Conservation (phyloP, 2,797 vertebrate species). For the Emydoidea blandingii region DNA sequence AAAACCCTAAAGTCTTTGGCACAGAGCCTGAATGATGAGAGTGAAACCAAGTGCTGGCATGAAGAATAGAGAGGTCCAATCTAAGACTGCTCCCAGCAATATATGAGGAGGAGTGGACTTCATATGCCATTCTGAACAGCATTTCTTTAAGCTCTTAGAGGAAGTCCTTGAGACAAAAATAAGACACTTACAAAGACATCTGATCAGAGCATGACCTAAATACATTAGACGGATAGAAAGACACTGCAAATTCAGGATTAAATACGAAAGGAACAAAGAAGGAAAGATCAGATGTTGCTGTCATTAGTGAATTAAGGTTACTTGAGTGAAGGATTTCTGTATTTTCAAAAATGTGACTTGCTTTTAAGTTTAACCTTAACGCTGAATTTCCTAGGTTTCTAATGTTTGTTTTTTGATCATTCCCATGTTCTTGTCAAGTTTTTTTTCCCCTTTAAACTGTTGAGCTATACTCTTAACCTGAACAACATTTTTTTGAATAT, state of each 20-base stretch:
- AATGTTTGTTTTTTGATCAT: rapidly evolving
- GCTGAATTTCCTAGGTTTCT: not conserved
- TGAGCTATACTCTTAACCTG: not conserved
- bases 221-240: not conserved
- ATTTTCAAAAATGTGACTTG: not conserved
- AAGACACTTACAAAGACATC: not conserved
- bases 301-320: not conserved
- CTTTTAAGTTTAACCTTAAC: not conserved
- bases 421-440: rapidly evolving
- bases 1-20: not conserved
- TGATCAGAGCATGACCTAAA: not conserved
- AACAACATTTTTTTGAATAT: not conserved
- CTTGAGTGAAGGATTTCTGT: not conserved
- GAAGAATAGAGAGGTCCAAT: not conserved
- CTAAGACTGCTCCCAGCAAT: not conserved
- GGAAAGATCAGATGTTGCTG: not conserved
- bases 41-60: not conserved
- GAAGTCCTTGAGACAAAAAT: not conserved
- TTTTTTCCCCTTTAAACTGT: not conserved
- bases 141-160: not conserved
- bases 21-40: not conserved
- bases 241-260: not conserved
- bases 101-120: not conserved
- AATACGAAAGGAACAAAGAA: not conserved
- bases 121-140: not conserved